Base-by-base conservation (phyloP, 1,140 invertebrate species). In the Drosophila parabipectinata region DNA sequence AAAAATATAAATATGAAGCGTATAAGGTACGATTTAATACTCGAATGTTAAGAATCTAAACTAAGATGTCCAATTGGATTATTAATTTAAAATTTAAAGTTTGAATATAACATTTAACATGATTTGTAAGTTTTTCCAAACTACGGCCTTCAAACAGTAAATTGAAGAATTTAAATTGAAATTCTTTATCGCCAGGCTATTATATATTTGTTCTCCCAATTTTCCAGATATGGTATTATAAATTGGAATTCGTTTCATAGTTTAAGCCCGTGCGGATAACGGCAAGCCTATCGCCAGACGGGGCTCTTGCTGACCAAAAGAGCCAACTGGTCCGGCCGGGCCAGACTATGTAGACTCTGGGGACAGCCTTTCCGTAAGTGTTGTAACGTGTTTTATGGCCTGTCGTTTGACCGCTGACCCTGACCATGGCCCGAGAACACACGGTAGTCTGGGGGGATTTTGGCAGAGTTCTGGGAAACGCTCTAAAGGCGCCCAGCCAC, bases 351-450 rank as follows among this genome's bases (percentile, higher is more conserved):
- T 37, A 12, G 12, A 37, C 10, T 37, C 34, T 37, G 12, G 34
- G 44, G 26, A 69, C 66, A 47, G 44, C 14, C 39, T 32, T 57
- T 56, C 66, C 64, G 51, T 47, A 69, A 32, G 63, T 56, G 41
- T 69, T 57, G 66, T 69, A 69, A 69, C 63, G 52, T 69, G 41
- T 69, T 69, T 69, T 50, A 69, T 69, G 51, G 52, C 44, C 44
- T 56, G 66, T 26, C 66, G 50, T 45, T 69, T 52, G 68, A 69
- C 66, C 51, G 41, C 44, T 48, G 66, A 69, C 66, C 66, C 66
- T 69, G 66, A 69, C 66, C 66, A 39, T 69, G 66, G 66, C 51
- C 59, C 41, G 15, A 34, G 45, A 47, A 47, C 44, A 44, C 6
- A 7, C 41, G 18, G 28, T 10, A 37, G 66, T 28, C 62, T 56